Base-by-base conservation (phyloP, 92 coral and sea anemone species). In the Zoanthus gigantus region DNA sequence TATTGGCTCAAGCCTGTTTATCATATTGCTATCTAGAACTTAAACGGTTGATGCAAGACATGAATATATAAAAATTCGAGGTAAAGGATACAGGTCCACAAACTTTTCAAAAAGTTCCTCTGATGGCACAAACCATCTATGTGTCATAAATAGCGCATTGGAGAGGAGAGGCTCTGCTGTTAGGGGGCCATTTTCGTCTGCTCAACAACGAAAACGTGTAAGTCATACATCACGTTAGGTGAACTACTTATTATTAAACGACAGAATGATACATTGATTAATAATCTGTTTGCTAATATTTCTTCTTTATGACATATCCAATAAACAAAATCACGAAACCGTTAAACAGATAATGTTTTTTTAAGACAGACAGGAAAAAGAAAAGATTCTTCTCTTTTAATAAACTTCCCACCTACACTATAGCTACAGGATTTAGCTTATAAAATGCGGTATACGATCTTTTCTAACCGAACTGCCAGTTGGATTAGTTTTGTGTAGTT, bases 91-190 rank as follows among this genome's bases (percentile, higher is more conserved):
- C 99, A 92, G 85, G 75, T 92, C 92, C 44, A 93, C 86, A 78
- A 97, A 90, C 52, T 92, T 90, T 57, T 89, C 94, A 63, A 97
- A 89, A 44, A 97, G 90, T 52, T 95, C 96, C 54, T 94, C 94
- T 0, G 99, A 92, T 29, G 95, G 88, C 46, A 95, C 86, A 88
- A 95, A 97, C 99, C 99, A 97, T n/a, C 89, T 89, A 87, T 97
- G 96, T 53, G 94, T 95, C 86, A 92, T 95, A 66, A 97, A 94
- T 47, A 97, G 72, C 23, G 96, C 93, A 73, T 90, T 95, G 53
- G 99, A 92, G 53, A 97, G 89, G 18, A 93, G 57, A 31, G 95
- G 98, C 9, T 93, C 97, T 77, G 72, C 82, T 9, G 74, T 57
- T 34, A 87, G 87, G 45, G 95, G 91, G 3, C 93, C 98, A 87